Percentiles rank a stretch among this genome's conserved stretches.
Evolutionary conservation across 64 coral and sea anemone genomes (phyloP).

Genomic region (Anthopleura sola): DNA sequence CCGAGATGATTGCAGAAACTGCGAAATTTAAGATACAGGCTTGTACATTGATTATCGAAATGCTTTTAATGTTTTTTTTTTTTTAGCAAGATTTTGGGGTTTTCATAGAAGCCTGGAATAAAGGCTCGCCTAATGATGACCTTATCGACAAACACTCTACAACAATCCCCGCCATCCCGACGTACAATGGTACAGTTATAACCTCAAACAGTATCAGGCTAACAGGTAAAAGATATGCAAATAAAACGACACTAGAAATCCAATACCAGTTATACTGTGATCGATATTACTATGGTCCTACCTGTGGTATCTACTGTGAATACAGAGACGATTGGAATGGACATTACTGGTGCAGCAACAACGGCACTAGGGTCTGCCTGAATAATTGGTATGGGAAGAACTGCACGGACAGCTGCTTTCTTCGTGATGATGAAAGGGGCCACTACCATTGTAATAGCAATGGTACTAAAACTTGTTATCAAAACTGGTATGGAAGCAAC

Average conservation of each 20-base stretch:
- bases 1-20: too few relatives aligned
- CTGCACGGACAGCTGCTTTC: conserved; percentile 42
- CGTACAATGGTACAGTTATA: neutral
- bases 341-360: conserved; percentile 47
- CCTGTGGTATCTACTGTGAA: conserved; percentile 30
- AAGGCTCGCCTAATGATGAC: neutral
- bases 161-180: neutral
- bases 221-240: neutral
- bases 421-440: conserved; percentile 25
- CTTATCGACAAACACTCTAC: conserved; percentile 11
- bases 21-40: too few relatives aligned
- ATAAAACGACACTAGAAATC: neutral
- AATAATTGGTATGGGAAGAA: conserved; percentile 50
- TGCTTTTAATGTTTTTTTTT: neutral
- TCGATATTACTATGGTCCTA: conserved; percentile 16
- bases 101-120: neutral
- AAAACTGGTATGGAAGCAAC: conserved; percentile 58
- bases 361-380: conserved; percentile 51
- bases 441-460: neutral
- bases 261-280: conserved; percentile 1
- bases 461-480: conserved; percentile 52
- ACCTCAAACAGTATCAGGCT: neutral
- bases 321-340: conserved; percentile 6
- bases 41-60: too few relatives aligned
- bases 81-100: conserved; percentile 9